Conservation (phyloP, 2,113 vertebrate genomes). For the Dicentrarchus labrax region DNA sequence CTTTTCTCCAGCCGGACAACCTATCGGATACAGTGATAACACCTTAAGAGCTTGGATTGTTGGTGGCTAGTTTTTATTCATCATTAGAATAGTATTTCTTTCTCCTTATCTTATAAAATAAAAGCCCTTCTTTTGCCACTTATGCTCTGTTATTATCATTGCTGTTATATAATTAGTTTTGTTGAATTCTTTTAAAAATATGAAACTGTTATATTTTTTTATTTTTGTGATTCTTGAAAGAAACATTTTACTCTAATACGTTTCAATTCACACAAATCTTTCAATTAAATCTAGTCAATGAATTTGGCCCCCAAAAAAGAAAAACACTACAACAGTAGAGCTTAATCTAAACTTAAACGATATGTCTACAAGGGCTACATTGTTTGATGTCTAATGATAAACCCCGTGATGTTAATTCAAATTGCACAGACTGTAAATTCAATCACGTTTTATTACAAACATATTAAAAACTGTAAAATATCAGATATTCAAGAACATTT, state of each 20-base stretch:
- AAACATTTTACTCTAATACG: background rate
- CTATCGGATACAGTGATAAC: too few relatives aligned
- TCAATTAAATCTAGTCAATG: background rate
- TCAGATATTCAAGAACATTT: constrained; percentile 7
- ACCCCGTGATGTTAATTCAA: background rate
- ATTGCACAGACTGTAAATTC: background rate
- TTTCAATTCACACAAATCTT: background rate
- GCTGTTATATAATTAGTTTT: background rate
- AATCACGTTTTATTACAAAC: constrained; percentile 32
- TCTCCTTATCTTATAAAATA: background rate
- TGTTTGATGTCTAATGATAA: background rate
- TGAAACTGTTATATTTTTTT: background rate
- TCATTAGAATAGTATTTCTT: background rate
- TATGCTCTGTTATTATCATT: background rate
- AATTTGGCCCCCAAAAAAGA: background rate
- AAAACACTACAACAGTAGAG: too few relatives aligned
- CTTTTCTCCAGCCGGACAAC: background rate
- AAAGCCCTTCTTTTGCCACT: background rate
- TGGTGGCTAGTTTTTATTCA: background rate
- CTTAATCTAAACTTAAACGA: background rate
- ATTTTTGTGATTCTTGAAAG: background rate
- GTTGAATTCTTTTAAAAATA: background rate
- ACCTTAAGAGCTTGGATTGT: background rate
- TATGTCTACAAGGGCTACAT: background rate
- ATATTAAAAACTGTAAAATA: constrained; percentile 2